Evolutionary conservation across 2,113 vertebrate genomes (phyloP).

Genomic region (Bettongia penicillata): DNA sequence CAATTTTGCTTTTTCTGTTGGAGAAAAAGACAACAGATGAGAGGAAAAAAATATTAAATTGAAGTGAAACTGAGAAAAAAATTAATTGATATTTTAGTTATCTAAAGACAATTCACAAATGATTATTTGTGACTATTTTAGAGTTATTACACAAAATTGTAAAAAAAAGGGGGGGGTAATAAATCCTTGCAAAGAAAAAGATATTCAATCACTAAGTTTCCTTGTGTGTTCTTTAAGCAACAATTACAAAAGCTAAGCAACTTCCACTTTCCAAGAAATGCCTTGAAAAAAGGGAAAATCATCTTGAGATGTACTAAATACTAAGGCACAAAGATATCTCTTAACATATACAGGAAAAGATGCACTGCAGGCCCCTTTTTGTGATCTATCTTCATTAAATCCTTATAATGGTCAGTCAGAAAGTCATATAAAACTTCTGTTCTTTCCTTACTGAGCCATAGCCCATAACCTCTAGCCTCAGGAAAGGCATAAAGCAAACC

Average conservation of each 20-base stretch:
- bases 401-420: slow-evolving; percentile 5
- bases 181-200: neutral
- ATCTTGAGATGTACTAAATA: neutral
- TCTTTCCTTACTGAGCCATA: slow-evolving; percentile 34
- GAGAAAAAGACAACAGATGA: neutral
- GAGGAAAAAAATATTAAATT: neutral
- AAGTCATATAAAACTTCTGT: slow-evolving; percentile 25
- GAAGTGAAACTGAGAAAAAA: neutral
- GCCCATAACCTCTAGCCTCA: slow-evolving; percentile 6
- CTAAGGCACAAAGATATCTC: neutral
- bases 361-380: neutral
- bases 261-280: neutral
- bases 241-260: neutral
- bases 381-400: slow-evolving; percentile 18
- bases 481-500: slow-evolving; percentile 30
- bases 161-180: neutral
- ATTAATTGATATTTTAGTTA: neutral
- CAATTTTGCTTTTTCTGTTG: slow-evolving; percentile 49
- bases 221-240: neutral
- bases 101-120: slow-evolving; percentile 22
- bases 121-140: neutral
- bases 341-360: neutral
- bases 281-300: neutral
- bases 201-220: neutral
- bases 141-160: neutral